These are phyloP conservation scores for Phania funesta DNA, from an alignment of 2,888 invertebrate species.

Conservation along the genomic window DNA sequence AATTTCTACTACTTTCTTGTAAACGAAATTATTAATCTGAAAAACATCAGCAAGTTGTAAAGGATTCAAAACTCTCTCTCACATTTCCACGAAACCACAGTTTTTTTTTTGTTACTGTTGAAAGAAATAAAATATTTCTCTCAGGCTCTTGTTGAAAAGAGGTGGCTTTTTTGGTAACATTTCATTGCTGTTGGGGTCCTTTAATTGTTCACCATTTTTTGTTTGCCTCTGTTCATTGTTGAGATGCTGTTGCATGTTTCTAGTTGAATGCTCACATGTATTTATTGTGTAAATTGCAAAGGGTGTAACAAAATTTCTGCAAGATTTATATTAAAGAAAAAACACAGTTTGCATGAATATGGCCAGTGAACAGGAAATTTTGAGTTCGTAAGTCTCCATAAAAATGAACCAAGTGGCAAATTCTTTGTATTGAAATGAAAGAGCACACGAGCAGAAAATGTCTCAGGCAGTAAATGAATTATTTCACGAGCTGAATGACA, in stretches of 20 bases:
- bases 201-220: background rate
- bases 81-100: background rate
- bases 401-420: too few species aligned
- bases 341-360: too few species aligned
- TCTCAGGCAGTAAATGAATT: too few species aligned
- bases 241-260: background rate
- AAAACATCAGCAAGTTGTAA: slow-evolving; percentile 27
- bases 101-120: background rate
- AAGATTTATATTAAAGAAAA: too few species aligned
- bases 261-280: background rate
- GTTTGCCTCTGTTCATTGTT: background rate
- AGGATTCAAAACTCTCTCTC: background rate
- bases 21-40: too few species aligned
- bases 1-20: too few species aligned
- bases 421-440: too few species aligned
- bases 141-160: background rate
- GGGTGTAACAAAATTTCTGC: too few species aligned
- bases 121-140: slow-evolving; percentile 1
- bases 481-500: too few species aligned
- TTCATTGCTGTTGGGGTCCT: background rate
- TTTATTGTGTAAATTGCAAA: background rate
- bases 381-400: too few species aligned
- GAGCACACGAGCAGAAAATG: too few species aligned
- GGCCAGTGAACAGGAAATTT: too few species aligned
- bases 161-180: background rate